Conservation (phyloP, 2,888 invertebrate species). For the Calameuta idolon region DNA sequence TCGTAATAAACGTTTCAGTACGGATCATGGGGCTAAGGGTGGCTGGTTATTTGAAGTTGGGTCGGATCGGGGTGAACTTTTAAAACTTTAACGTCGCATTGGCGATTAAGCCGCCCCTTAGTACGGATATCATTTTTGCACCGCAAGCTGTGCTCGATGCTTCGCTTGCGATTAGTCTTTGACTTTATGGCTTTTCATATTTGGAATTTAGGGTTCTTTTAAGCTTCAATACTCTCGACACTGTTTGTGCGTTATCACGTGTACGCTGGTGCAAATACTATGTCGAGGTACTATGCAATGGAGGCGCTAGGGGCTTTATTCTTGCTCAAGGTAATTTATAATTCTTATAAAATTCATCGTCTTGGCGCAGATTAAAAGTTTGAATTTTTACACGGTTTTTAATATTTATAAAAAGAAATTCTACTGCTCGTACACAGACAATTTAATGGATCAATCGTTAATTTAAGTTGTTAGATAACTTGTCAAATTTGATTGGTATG, state of each 20-base stretch:
- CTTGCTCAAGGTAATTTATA: neutral
- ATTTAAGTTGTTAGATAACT: neutral
- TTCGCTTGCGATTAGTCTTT: constrained; percentile 17
- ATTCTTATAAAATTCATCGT: neutral
- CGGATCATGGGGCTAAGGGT: neutral
- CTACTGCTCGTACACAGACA: neutral
- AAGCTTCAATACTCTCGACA: neutral
- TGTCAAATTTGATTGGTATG: neutral
- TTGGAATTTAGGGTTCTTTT: neutral
- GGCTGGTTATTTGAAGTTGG: neutral
- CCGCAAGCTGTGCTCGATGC: constrained; percentile 19
- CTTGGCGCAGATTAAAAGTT: neutral
- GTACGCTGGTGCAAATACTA: too few species aligned
- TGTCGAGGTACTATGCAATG: too few species aligned
- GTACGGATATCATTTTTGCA: constrained; percentile 24
- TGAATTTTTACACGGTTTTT: too few species aligned
- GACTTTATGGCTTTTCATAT: constrained; percentile 19
- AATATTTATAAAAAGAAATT: neutral
- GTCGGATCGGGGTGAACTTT: constrained; percentile 11
- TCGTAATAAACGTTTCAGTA: constrained; percentile 21
- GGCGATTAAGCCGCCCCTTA: constrained; percentile 21
- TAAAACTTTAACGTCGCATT: constrained; percentile 22
- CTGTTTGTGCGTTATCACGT: too few species aligned
- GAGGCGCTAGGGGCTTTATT: neutral
- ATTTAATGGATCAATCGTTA: neutral